A percentile compares a stretch with the other conserved stretches of the same genome.
These are phyloP conservation scores for Melanotaenia nigrans DNA, from an alignment of 2,797 vertebrate species.

Conservation along the genomic window DNA sequence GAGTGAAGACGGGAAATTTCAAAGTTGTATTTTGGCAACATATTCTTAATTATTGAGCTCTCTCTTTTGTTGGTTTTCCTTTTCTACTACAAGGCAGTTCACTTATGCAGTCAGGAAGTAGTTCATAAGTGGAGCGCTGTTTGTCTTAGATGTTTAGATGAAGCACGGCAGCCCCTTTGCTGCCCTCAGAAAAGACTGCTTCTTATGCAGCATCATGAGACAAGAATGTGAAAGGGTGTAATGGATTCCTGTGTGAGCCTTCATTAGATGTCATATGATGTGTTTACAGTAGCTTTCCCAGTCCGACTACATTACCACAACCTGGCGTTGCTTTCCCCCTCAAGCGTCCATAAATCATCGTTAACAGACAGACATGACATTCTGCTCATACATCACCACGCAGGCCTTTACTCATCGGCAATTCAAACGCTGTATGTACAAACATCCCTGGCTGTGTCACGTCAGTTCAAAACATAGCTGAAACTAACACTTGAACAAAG, in stretches of 20 bases:
- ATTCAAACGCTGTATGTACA: constrained; percentile 75
- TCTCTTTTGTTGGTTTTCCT: constrained; percentile 16
- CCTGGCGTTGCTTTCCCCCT: constrained; percentile 49
- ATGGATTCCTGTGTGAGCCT: constrained; percentile 68
- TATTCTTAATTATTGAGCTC: constrained; percentile 11
- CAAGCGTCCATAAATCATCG: constrained; percentile 82
- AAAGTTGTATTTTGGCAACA: constrained; percentile 2
- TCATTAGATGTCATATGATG: constrained; percentile 66
- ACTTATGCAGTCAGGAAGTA: constrained; percentile 22
- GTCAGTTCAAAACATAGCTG: constrained; percentile 68
- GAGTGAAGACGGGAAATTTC: constrained; percentile 25
- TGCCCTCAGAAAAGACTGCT: constrained; percentile 39
- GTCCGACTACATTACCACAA: constrained; percentile 68
- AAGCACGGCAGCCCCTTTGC: constrained; percentile 40
- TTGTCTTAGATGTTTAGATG: constrained; percentile 36
- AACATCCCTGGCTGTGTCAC: constrained; percentile 70
- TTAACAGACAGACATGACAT: constrained; percentile 80
- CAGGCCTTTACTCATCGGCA: constrained; percentile 68
- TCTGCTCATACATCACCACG: constrained; percentile 75
- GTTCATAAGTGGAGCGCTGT: constrained; percentile 11
- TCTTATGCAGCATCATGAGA: constrained; percentile 48
- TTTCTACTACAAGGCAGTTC: neutral
- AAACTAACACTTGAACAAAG: constrained; percentile 77
- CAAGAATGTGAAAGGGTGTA: constrained; percentile 68
- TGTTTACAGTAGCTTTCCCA: constrained; percentile 79